Percentiles rank a stretch among this genome's conserved stretches.
These are phyloP conservation scores for Amphipyra tragopoginis DNA, from an alignment of 2,888 invertebrate species.

Conservation along the genomic window DNA sequence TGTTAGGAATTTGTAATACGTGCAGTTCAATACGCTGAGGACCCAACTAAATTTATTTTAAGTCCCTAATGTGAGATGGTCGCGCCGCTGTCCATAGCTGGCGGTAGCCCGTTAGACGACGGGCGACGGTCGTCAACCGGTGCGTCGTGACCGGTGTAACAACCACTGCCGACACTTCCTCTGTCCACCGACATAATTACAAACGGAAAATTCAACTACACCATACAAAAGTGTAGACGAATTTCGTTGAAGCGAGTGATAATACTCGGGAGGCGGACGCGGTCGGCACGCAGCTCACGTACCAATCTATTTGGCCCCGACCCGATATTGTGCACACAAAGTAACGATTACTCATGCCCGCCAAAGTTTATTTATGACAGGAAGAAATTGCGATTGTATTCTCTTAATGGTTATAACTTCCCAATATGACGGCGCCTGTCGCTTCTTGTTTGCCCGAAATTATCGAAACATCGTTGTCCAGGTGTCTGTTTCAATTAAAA, in stretches of 20 bases:
- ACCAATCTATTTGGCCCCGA: conserved; percentile 85
- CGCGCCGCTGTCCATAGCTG: conserved; percentile 81
- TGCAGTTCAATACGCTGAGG: conserved; percentile 30
- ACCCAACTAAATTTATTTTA: conserved; percentile 51
- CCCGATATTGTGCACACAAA: conserved; percentile 86
- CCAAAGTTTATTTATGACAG: conserved; percentile 88
- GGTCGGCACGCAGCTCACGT: conserved; percentile 80
- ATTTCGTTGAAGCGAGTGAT: conserved; percentile 76
- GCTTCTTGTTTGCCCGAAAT: conserved; percentile 55
- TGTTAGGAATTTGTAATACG: conserved; percentile 8
- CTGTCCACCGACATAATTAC: conserved; percentile 83
- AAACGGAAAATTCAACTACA: conserved; percentile 86
- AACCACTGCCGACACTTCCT: conserved; percentile 85
- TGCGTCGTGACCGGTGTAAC: conserved; percentile 83
- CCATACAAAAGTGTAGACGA: conserved; percentile 79
- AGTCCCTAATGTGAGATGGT: conserved; percentile 77
- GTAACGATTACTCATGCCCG: conserved; percentile 86
- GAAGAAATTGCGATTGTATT: conserved; percentile 89
- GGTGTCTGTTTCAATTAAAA: conserved; percentile 7
- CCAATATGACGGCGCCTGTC: conserved; percentile 72
- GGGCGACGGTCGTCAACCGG: conserved; percentile 79
- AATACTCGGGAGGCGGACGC: conserved; percentile 61
- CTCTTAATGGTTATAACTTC: conserved; percentile 86
- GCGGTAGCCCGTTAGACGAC: conserved; percentile 79
- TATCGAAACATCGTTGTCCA: conserved; percentile 35